A percentile compares a stretch with the other conserved stretches of the same genome.
These are phyloP conservation scores for Xiphias gladius DNA, from an alignment of 2,113 vertebrate species.

Conservation along the genomic window DNA sequence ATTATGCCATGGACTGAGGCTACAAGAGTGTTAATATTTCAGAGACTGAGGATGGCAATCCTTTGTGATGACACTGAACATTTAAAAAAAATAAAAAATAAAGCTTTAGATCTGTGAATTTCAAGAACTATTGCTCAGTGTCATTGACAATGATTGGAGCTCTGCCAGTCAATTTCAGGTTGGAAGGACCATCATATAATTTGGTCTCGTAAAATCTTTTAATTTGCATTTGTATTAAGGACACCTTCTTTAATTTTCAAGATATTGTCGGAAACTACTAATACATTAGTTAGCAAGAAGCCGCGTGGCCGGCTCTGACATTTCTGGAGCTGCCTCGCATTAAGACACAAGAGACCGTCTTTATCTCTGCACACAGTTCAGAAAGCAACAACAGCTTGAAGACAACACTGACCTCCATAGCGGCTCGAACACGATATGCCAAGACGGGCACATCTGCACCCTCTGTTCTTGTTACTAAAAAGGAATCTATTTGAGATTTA, in stretches of 20 bases:
- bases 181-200: slow-evolving; percentile 4
- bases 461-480: slow-evolving; percentile 31
- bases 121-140: neutral
- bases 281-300: neutral
- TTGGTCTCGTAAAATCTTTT: slow-evolving; percentile 12
- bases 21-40: neutral
- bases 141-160: neutral
- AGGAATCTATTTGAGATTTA: slow-evolving; percentile 43
- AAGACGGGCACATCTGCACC: slow-evolving; percentile 39
- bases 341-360: neutral
- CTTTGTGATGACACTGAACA: neutral
- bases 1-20: neutral
- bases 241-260: slow-evolving; percentile 3
- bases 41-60: neutral
- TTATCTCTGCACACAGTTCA: slow-evolving; percentile 26
- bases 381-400: slow-evolving; percentile 23
- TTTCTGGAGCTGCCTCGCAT: neutral
- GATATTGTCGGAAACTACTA: slow-evolving; percentile 4
- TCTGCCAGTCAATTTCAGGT: slow-evolving; percentile 25
- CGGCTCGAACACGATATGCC: slow-evolving; percentile 2
- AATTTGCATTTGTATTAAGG: slow-evolving; percentile 27
- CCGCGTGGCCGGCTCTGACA: neutral
- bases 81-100: neutral
- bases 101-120: neutral
- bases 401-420: slow-evolving; percentile 40